Percentiles rank a stretch among this genome's conserved stretches.
These are phyloP conservation scores for Monarcha castaneiventris DNA, from an alignment of 2,113 vertebrate genomes.

Conservation along the genomic window DNA sequence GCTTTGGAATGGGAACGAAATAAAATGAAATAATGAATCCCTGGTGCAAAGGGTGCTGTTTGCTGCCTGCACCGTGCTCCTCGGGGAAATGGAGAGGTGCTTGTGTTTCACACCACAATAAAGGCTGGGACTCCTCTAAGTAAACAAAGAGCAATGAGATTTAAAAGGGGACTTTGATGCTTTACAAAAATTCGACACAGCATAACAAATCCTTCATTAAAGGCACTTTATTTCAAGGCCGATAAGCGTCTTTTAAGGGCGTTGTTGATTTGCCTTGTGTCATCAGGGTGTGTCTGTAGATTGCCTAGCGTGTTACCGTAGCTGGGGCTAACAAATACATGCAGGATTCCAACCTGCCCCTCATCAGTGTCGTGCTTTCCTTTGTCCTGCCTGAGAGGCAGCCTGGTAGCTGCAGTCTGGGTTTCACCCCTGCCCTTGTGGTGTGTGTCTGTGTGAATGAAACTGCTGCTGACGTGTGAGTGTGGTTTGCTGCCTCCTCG, in stretches of 20 bases:
- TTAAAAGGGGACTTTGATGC: not conserved
- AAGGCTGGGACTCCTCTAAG: not conserved
- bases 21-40: not conserved
- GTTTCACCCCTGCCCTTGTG: not conserved
- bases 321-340: not conserved
- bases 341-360: not conserved
- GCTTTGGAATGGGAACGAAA: not conserved
- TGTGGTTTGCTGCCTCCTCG: not conserved
- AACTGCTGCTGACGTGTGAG: not conserved
- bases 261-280: not conserved
- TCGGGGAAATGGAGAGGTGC: not conserved
- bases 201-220: not conserved
- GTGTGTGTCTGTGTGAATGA: not conserved
- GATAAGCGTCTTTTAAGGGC: not conserved
- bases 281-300: not conserved
- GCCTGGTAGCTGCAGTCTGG: not conserved
- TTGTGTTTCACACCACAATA: not conserved
- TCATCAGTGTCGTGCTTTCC: not conserved
- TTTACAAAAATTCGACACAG: not conserved
- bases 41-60: not conserved
- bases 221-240: not conserved
- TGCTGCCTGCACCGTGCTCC: rapidly evolving
- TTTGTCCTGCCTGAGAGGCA: not conserved
- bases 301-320: rapidly evolving
- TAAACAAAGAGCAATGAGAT: not conserved